Evolutionary conservation across 2,888 invertebrate genomes (phyloP), one percentile per base, ranked within the genome.

Genomic region (Noctuana brunneofusca): DNA sequence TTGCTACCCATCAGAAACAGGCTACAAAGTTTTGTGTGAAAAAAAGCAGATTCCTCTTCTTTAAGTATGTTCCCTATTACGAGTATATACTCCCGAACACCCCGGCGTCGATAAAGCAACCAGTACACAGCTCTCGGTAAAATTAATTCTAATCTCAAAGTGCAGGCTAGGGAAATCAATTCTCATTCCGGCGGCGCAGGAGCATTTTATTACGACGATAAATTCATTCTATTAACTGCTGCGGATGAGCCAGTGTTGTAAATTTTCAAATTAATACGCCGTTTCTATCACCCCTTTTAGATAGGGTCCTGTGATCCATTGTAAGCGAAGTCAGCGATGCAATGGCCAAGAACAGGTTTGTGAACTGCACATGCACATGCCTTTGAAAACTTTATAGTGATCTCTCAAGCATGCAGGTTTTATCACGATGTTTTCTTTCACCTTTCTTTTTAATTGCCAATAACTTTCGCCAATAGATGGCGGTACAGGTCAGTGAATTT

Each of bases 191-290:
- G 41, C 66, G 68, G 64, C 46, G 46, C 48, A 48, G 27, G 24
- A n/a, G 24, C 65, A 72, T 70, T 79, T 78, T 79, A 81, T 75
- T 68, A 66, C 72, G 20, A 57, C 69, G 66, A 74, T 80, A 77
- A 78, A 77, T 78, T 22, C 55, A 48, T 41, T 55, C 55, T 55
- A 55, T 55, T 41, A 41, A 24, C 41, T 57, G 57, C 63, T 63
- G 50, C 56, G 63, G 63, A 63, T 63, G 56, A 63, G 63, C 16
- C n/a, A 12, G 43, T 16, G 56, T 24, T 58, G 58, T 64, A 64
- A 64, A 64, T 64, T 64, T 35, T 58, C 58, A 58, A 58, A 64
- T 64, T 64, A 64, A 58, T 64, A 64, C 48, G 46, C 58, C 16
- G 22, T 32, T 58, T 52, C 20, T 30, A 58, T 24, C 57, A 56